Evolutionary conservation across 1,140 invertebrate genomes (phyloP).

Genomic region (Pseudomyrmex sp.): DNA sequence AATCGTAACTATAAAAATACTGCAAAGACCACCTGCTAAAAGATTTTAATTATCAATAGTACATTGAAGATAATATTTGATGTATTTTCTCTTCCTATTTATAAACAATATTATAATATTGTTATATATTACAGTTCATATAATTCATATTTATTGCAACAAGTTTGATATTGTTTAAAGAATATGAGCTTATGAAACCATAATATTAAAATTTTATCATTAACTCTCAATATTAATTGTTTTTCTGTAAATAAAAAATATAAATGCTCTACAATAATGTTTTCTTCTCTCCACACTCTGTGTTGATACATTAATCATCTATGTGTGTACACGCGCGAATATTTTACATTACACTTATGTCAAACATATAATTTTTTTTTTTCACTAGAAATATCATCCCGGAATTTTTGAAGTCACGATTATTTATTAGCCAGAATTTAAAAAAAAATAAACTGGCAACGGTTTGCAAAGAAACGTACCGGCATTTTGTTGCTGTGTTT

Average conservation of each 20-base stretch:
- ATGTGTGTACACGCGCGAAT: too few relatives aligned
- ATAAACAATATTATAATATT: not conserved
- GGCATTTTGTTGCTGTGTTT: conserved; percentile 76
- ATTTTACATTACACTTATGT: not conserved
- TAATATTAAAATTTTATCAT: not conserved
- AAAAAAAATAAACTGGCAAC: not conserved
- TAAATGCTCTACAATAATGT: not conserved
- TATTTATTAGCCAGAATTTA: not conserved
- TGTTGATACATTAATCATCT: too few relatives aligned
- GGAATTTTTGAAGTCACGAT: not conserved
- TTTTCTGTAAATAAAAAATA: not conserved
- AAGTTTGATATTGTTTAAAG: too few relatives aligned
- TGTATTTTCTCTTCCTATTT: not conserved
- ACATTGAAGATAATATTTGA: not conserved
- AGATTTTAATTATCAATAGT: not conserved
- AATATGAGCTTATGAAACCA: too few relatives aligned
- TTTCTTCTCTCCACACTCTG: too few relatives aligned
- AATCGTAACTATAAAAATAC: conserved; percentile 31
- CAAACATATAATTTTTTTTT: not conserved
- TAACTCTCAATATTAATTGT: not conserved
- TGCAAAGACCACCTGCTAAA: not conserved
- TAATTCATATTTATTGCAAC: too few relatives aligned
- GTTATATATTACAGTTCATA: too few relatives aligned
- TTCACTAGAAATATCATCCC: not conserved
- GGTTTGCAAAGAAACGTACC: conserved; percentile 74